A percentile compares a stretch with the other conserved stretches of the same genome.
Evolutionary conservation across 2,113 vertebrate genomes (phyloP).

Genomic region (Triplophysa tibetana): DNA sequence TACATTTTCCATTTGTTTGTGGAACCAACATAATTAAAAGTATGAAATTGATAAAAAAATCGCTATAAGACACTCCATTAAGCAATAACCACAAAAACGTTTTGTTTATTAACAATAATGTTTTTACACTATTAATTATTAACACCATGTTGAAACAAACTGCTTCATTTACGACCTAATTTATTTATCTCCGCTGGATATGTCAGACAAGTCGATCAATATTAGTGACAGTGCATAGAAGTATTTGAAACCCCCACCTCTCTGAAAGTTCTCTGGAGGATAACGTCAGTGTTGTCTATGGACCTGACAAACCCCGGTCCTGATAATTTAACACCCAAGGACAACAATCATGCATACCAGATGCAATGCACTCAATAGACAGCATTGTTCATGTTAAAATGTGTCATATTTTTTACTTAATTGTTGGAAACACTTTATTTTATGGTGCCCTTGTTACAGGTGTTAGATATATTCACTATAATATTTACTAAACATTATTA

Average conservation of each 20-base stretch:
- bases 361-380: background rate
- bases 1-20: no score
- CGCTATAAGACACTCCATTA: no score
- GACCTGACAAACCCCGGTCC: background rate
- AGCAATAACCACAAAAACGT: background rate
- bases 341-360: background rate
- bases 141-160: conserved; percentile 18
- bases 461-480: no score
- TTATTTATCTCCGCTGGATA: conserved; percentile 31
- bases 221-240: conserved; percentile 27
- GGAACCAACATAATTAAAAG: no score
- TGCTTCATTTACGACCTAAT: conserved; percentile 28
- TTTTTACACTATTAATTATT: conserved; percentile 37
- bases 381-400: no score
- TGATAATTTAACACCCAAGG: background rate
- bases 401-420: background rate
- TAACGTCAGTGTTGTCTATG: conserved; percentile 35
- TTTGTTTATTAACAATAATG: conserved; percentile 30
- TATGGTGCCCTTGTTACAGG: no score
- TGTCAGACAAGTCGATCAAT: conserved; percentile 43
- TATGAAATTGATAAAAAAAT: no score
- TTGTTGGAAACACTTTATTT: background rate
- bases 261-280: conserved; percentile 33
- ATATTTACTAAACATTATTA: no score
- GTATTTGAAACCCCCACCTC: conserved; percentile 43